Evolutionary conservation across 1,140 invertebrate species (phyloP).

Genomic region (Tigriopus japonicus): DNA sequence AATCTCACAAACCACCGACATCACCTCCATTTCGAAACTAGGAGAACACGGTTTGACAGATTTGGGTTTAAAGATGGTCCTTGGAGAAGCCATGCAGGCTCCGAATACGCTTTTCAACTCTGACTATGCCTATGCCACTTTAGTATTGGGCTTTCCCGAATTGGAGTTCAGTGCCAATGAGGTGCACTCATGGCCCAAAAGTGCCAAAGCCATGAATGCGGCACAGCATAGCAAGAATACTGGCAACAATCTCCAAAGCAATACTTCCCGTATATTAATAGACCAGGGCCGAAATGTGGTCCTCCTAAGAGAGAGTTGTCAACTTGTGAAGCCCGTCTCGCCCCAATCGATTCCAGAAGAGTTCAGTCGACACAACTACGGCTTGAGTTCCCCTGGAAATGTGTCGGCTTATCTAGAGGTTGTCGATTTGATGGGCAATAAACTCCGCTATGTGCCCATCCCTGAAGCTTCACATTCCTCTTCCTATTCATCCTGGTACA

Average conservation of each 20-base stretch:
- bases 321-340: constrained; percentile 28
- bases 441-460: constrained; percentile 38
- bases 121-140: constrained; percentile 27
- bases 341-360: constrained; percentile 24
- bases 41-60: not conserved
- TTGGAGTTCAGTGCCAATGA: constrained; percentile 23
- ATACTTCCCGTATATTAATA: not conserved
- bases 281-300: constrained; percentile 16
- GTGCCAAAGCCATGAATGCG: not conserved
- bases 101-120: constrained; percentile 32
- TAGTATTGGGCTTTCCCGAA: constrained; percentile 37
- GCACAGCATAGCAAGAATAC: no score
- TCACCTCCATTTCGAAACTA: not conserved
- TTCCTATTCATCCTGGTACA: constrained; percentile 21
- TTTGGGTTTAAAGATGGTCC: not conserved
- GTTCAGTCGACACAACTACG: not conserved
- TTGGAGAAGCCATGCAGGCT: constrained; percentile 26
- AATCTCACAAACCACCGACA: constrained; percentile 20
- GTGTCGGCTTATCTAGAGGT: constrained; percentile 35
- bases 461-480: constrained; percentile 24
- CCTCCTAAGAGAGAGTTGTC: constrained; percentile 23
- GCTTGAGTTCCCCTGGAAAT: not conserved
- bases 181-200: constrained; percentile 22
- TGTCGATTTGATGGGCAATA: constrained; percentile 31
- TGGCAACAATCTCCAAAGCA: not conserved